phyloP scores from a whole-genome alignment of 2,797 vertebrate genomes.

The Spinibarbus caldwelli region DNA sequence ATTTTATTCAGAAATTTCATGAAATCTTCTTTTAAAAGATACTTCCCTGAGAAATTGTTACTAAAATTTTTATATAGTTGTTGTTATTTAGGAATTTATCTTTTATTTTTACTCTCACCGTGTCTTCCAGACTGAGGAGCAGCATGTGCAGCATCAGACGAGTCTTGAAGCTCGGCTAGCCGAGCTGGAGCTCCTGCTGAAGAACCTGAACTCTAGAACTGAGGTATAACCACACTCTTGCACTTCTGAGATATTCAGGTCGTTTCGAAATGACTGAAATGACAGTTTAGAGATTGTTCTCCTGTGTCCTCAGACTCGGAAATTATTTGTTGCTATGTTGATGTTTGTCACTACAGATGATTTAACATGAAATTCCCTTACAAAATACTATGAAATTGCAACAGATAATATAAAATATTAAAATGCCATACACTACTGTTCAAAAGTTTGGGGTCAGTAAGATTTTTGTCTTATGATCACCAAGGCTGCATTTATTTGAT shows the following conservation, averaged over 20 bases:
- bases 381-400: background rate
- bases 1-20: background rate
- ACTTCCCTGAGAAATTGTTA: background rate
- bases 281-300: background rate
- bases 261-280: background rate
- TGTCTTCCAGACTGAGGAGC: slow-evolving; percentile 68
- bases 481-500: background rate
- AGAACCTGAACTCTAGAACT: slow-evolving; percentile 78
- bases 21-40: background rate
- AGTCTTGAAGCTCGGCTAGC: slow-evolving; percentile 77
- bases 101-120: slow-evolving; percentile 27
- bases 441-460: background rate
- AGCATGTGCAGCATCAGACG: slow-evolving; percentile 72
- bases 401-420: background rate
- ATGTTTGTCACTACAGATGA: background rate
- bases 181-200: slow-evolving; percentile 78
- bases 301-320: background rate
- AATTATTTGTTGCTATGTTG: background rate
- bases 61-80: background rate
- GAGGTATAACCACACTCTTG: slow-evolving; percentile 82
- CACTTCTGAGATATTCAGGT: background rate
- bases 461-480: background rate
- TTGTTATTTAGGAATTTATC: background rate
- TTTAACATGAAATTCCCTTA: background rate
- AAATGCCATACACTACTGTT: background rate